phyloP scores from a whole-genome alignment of 2,797 vertebrate genomes.

The Xiphorhynchus erythropygius region DNA sequence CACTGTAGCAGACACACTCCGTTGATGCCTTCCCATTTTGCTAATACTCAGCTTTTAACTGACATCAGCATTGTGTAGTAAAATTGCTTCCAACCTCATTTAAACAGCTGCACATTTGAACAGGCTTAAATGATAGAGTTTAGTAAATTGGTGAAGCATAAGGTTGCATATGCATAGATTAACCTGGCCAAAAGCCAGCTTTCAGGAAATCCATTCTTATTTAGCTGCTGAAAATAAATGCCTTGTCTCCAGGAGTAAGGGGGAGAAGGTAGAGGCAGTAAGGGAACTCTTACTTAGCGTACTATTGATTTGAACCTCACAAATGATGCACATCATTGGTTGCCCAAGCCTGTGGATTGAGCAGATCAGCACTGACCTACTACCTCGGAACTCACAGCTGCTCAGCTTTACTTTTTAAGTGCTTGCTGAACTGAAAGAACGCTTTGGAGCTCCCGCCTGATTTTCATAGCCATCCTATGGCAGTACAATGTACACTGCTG shows the following conservation, averaged over 20 bases:
- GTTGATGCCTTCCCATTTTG: conserved; percentile 33
- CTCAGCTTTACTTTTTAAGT: background rate
- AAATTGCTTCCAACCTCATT: conserved; percentile 64
- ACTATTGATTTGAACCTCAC: background rate
- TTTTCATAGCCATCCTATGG: conserved; percentile 24
- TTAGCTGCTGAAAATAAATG: background rate
- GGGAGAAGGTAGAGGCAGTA: background rate
- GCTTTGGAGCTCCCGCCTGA: background rate
- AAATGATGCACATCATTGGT: background rate
- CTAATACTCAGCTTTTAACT: conserved; percentile 58
- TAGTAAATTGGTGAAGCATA: conserved; percentile 58
- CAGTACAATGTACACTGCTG: background rate
- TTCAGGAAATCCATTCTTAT: conserved; percentile 28
- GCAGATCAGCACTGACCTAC: background rate
- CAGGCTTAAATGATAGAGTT: conserved; percentile 44
- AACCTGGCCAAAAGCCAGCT: conserved; percentile 35
- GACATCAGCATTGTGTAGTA: conserved; percentile 25
- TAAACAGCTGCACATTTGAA: conserved; percentile 55
- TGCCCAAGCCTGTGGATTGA: background rate
- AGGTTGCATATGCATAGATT: conserved; percentile 39
- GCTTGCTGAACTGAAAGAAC: background rate
- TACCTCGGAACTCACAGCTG: conserved; percentile 1
- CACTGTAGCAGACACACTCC: background rate
- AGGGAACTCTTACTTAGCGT: background rate
- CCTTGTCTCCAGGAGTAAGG: background rate